phyloP scores from a whole-genome alignment of 2,888 invertebrate species.

The Oasisia sp. region DNA sequence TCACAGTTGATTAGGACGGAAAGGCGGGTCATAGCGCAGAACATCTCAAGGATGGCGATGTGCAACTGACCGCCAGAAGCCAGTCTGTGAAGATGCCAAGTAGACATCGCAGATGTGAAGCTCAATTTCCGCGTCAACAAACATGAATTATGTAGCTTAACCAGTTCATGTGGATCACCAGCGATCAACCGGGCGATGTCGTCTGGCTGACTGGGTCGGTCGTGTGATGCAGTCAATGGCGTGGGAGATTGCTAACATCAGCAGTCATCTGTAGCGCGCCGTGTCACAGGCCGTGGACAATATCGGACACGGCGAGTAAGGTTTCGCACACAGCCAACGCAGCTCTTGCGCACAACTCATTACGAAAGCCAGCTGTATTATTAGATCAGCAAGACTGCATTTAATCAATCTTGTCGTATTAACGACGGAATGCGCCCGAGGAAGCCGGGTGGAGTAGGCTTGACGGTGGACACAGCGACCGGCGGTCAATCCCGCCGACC shows the following conservation, averaged over 20 bases:
- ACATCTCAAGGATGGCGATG: background rate
- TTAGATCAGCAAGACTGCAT: background rate
- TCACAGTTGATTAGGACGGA: background rate
- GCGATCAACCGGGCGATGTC: background rate
- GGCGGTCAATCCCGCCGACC: background rate
- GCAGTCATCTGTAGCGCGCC: background rate
- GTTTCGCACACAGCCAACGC: background rate
- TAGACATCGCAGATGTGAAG: background rate
- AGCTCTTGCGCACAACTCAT: background rate
- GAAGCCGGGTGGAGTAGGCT: background rate
- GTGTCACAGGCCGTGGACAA: background rate
- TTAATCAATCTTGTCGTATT: background rate
- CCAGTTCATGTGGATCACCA: background rate
- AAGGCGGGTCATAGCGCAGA: background rate
- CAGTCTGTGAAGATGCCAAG: background rate
- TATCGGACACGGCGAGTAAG: background rate
- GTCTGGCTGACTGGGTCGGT: background rate
- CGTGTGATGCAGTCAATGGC: background rate
- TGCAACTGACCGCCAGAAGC: background rate
- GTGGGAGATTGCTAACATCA: background rate
- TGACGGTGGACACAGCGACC: background rate
- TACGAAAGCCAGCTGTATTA: constrained; percentile 10
- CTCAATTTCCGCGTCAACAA: background rate
- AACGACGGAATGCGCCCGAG: background rate
- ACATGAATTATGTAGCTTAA: background rate